Conservation (phyloP, 2,797 vertebrate genomes). For the Vultur gryphus region DNA sequence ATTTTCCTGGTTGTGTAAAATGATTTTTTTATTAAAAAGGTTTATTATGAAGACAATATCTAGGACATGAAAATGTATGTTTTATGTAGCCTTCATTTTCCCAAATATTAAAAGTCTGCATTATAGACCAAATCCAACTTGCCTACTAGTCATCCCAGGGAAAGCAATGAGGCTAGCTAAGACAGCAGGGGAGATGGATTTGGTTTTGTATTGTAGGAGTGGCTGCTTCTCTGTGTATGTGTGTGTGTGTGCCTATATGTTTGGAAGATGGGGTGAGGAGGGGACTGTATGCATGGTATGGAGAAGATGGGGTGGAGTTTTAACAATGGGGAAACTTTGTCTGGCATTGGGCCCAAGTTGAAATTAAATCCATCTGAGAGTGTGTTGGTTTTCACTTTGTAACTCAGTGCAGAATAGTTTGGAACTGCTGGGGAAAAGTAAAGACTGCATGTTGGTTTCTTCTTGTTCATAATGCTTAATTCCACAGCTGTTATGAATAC, state of each 20-base stretch:
- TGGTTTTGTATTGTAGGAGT: background rate
- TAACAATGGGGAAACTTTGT: conserved; percentile 13
- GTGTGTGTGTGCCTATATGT: background rate
- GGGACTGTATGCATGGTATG: background rate
- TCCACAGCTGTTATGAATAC: conserved; percentile 41
- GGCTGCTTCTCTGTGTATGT: background rate
- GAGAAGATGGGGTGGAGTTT: conserved; percentile 14
- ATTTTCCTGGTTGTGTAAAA: conserved; percentile 2
- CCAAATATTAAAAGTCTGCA: background rate
- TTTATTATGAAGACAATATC: conserved; percentile 17
- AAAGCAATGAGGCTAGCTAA: background rate
- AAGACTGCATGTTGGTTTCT: conserved; percentile 3
- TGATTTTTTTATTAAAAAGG: conserved; percentile 41
- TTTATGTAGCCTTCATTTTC: background rate
- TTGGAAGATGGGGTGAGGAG: background rate
- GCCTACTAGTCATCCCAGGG: background rate
- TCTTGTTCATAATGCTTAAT: background rate
- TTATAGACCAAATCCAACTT: background rate
- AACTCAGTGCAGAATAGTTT: conserved; percentile 14
- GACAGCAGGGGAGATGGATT: background rate
- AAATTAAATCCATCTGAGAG: conserved; percentile 51
- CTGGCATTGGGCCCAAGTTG: conserved; percentile 6
- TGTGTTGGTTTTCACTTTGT: conserved; percentile 48
- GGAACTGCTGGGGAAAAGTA: background rate
- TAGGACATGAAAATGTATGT: background rate